phyloP scores from a whole-genome alignment of 2,797 vertebrate species.

The Onychomys arenicola region DNA sequence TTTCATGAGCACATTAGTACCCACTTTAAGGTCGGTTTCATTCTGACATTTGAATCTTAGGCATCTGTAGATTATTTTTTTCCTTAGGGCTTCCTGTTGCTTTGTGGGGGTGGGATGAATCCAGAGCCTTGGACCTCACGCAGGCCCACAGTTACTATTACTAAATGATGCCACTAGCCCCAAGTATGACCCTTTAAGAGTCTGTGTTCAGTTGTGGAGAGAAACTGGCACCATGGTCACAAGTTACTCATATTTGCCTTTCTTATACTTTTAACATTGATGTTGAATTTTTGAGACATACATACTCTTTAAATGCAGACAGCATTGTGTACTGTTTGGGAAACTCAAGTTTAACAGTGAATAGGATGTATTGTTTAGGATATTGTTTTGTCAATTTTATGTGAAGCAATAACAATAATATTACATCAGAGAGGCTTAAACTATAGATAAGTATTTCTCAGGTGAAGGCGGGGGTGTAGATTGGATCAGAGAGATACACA shows the following conservation, averaged over 20 bases:
- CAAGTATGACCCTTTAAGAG: conserved; percentile 21
- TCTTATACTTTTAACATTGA: conserved; percentile 26
- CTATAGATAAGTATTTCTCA: conserved; percentile 25
- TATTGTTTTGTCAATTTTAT: conserved; percentile 2
- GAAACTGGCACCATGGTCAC: not conserved
- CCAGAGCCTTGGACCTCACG: not conserved
- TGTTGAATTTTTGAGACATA: not conserved
- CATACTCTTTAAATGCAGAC: not conserved
- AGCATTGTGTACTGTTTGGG: conserved; percentile 20
- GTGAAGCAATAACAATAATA: conserved; percentile 12
- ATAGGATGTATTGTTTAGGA: conserved; percentile 15
- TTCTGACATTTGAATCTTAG: not conserved
- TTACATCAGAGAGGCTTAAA: conserved; percentile 6
- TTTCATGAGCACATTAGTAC: conserved; percentile 3
- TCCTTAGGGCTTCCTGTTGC: not conserved
- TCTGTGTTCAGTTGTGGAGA: not conserved
- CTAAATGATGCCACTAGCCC: not conserved
- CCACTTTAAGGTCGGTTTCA: not conserved
- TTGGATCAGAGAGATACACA: not conserved
- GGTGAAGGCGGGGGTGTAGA: not conserved
- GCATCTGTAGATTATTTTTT: conserved; percentile 27
- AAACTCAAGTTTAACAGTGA: not conserved
- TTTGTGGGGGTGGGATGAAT: not conserved
- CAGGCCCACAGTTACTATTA: not conserved
- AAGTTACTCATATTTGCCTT: not conserved